Evolutionary conservation across 1,140 invertebrate genomes (phyloP).

Genomic region (Antheraea pernyi): DNA sequence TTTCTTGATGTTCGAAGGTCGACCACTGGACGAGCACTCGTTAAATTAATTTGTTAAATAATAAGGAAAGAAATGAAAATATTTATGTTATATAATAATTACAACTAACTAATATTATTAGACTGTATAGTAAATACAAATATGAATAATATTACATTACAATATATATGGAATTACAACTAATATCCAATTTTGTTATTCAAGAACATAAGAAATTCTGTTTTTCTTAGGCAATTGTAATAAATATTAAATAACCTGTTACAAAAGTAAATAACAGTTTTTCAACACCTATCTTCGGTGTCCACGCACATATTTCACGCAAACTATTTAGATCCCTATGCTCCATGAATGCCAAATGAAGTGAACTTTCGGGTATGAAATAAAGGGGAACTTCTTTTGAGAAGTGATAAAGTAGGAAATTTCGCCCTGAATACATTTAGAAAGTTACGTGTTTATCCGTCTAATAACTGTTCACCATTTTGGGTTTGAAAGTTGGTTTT

Average conservation of each 20-base stretch:
- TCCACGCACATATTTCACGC: conserved; percentile 19
- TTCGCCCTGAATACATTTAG: conserved; percentile 28
- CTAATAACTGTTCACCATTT: conserved; percentile 16
- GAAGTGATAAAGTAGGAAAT: conserved; percentile 34
- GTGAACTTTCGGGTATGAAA: conserved; percentile 30
- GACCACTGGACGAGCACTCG: no score
- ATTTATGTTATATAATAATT: no score
- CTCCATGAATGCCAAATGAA: conserved; percentile 39
- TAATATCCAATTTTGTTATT: no score
- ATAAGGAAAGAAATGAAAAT: no score
- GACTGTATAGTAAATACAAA: no score
- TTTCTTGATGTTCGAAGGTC: no score
- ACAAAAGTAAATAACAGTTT: background rate
- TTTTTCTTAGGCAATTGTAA: background rate
- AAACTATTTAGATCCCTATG: conserved; percentile 33
- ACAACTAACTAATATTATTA: no score
- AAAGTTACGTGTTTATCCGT: conserved; percentile 18
- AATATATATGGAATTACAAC: no score
- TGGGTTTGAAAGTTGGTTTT: conserved; percentile 4
- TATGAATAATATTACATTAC: no score
- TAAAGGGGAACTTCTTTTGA: conserved; percentile 29
- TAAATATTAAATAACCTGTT: background rate
- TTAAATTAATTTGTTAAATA: no score
- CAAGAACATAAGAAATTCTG: no score
- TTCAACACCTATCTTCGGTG: conserved; percentile 5